Conservation (phyloP, 1,140 invertebrate species). For the Melitaea cinxia region DNA sequence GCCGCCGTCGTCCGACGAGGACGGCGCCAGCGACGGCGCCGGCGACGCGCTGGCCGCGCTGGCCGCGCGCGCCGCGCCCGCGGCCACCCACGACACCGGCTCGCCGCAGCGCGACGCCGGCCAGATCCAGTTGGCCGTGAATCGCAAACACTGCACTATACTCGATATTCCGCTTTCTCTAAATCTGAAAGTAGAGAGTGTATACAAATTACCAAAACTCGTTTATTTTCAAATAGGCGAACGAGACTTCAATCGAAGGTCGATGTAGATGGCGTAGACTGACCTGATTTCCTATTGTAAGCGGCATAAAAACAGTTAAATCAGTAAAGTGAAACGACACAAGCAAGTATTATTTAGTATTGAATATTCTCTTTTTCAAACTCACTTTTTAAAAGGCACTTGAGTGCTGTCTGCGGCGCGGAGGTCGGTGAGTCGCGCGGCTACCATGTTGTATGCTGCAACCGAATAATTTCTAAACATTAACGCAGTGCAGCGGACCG, state of each 20-base stretch:
- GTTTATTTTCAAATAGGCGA: background rate
- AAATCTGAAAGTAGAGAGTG: constrained; percentile 84
- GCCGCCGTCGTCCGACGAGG: constrained; percentile 90
- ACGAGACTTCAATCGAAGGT: too few species aligned
- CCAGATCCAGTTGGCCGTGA: constrained; percentile 87
- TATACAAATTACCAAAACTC: background rate
- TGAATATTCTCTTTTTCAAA: constrained; percentile 46
- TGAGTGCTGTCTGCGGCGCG: constrained; percentile 93
- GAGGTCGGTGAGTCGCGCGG: constrained; percentile 95
- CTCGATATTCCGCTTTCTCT: constrained; percentile 96
- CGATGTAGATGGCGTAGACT: too few species aligned
- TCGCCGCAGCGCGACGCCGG: constrained; percentile 85
- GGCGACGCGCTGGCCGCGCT: constrained; percentile 80
- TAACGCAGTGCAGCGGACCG: constrained; percentile 79
- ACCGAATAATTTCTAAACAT: constrained; percentile 86
- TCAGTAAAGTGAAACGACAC: background rate
- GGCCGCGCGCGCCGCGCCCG: constrained; percentile 50
- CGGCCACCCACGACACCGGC: constrained; percentile 62
- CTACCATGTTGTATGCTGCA: constrained; percentile 98
- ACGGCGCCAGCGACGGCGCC: constrained; percentile 82
- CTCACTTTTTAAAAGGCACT: constrained; percentile 99
- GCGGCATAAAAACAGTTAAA: constrained; percentile 33
- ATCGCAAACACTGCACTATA: constrained; percentile 87
- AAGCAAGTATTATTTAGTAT: background rate
- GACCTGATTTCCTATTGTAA: constrained; percentile 71